Percentiles rank a stretch among this genome's conserved stretches.
Evolutionary conservation across 2,888 invertebrate genomes (phyloP).

Genomic region (Heliconius ismenius): DNA sequence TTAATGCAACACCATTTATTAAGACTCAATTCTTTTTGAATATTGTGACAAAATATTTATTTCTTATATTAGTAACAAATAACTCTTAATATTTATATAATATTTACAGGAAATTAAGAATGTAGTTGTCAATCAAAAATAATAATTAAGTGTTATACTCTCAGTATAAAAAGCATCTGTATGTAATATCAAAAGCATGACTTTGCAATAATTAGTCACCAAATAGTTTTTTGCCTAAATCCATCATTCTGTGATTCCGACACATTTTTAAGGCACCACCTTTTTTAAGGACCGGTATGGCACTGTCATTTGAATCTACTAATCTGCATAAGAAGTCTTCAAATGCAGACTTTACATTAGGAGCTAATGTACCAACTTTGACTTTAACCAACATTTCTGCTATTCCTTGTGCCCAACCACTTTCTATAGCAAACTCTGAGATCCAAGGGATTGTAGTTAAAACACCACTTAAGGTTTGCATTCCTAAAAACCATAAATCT

Average conservation of each 20-base stretch:
- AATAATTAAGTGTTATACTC: conserved; percentile 38
- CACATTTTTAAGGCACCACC: conserved; percentile 91
- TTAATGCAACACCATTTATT: conserved; percentile 37
- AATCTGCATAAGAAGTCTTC: conserved; percentile 93
- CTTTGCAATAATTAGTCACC: conserved; percentile 84
- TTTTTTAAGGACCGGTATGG: conserved; percentile 89
- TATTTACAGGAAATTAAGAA: conserved; percentile 44
- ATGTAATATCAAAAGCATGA: conserved; percentile 30
- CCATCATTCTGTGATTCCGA: conserved; percentile 93
- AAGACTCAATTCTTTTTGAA: conserved; percentile 28
- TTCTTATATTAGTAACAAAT: conserved; percentile 33
- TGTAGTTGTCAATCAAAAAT: conserved; percentile 26
- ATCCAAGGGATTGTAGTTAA: conserved; percentile 92
- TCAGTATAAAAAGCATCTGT: conserved; percentile 41
- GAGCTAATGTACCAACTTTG: conserved; percentile 89
- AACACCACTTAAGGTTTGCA: conserved; percentile 94
- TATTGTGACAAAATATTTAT: conserved; percentile 35
- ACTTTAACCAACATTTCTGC: conserved; percentile 91
- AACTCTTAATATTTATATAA: conserved; percentile 30
- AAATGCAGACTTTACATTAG: conserved; percentile 93
- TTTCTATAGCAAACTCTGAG: conserved; percentile 94
- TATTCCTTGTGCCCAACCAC: conserved; percentile 96
- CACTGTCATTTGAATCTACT: conserved; percentile 89
- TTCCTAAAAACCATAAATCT: conserved; percentile 95
- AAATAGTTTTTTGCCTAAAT: conserved; percentile 92